Evolutionary conservation across 2,113 vertebrate species (phyloP).

Genomic region (Ailuropoda melanoleuca): DNA sequence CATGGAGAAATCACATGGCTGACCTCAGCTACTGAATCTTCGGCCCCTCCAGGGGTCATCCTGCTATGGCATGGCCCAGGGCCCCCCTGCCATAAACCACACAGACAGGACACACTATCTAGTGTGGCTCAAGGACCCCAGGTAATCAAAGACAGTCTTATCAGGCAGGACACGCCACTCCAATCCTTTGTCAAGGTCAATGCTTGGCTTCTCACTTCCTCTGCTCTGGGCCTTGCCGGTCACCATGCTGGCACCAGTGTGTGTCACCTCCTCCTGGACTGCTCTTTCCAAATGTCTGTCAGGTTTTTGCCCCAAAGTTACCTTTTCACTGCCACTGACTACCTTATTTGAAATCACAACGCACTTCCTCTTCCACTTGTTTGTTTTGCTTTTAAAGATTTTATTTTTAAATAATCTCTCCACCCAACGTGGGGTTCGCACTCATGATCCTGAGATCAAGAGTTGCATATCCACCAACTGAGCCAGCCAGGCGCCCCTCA

Average conservation of each 20-base stretch:
- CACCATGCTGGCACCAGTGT: background rate
- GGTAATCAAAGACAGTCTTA: background rate
- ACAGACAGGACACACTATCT: background rate
- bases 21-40: background rate
- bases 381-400: too few relatives aligned
- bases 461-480: background rate
- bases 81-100: background rate
- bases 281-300: background rate
- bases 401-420: too few relatives aligned
- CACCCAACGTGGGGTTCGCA: background rate
- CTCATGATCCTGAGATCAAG: background rate
- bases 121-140: background rate
- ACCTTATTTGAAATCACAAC: background rate
- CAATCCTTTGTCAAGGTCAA: background rate
- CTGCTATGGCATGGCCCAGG: accelerated
- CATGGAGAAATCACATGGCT: background rate
- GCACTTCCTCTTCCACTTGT: too few relatives aligned
- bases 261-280: background rate
- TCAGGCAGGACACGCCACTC: background rate
- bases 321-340: background rate
- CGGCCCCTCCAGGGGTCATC: background rate
- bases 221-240: background rate
- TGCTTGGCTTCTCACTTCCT: background rate
- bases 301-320: background rate
- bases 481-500: background rate